Conservation (phyloP, 2,888 invertebrate species). For the Pardosa pseudoannulata region DNA sequence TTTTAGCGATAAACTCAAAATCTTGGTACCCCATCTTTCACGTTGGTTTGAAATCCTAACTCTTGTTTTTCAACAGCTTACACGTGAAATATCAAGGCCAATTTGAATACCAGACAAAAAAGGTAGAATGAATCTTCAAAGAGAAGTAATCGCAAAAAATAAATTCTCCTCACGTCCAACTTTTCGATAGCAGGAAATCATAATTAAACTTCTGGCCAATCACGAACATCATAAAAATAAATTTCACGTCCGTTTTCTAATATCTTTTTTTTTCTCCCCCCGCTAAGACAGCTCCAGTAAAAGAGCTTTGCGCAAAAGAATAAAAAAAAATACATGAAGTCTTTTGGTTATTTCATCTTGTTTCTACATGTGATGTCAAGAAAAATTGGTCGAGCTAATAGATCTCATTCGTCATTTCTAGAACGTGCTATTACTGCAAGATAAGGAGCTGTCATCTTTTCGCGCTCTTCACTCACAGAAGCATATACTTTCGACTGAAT, state of each 20-base stretch:
- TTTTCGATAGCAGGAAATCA: slow-evolving; percentile 32
- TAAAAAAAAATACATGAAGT: background rate
- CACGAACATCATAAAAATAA: slow-evolving; percentile 15
- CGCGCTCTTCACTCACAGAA: background rate
- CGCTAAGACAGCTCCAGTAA: background rate
- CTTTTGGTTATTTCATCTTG: background rate
- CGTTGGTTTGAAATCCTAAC: too few relatives aligned
- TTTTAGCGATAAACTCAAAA: too few relatives aligned
- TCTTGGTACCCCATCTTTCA: too few relatives aligned
- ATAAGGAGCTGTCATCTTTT: background rate
- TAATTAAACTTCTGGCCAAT: slow-evolving; percentile 42
- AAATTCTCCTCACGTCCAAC: slow-evolving; percentile 41
- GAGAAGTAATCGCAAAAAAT: background rate
- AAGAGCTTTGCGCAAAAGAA: background rate
- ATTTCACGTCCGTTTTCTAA: background rate
- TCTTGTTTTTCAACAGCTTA: too few relatives aligned
- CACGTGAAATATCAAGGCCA: slow-evolving; percentile 13
- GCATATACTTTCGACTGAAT: background rate
- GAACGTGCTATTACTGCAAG: background rate
- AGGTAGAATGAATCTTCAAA: background rate
- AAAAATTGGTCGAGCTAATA: slow-evolving; percentile 3
- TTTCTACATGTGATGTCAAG: background rate
- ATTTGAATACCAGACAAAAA: slow-evolving; percentile 22
- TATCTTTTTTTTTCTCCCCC: background rate
- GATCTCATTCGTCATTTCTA: background rate